Base-by-base conservation (phyloP, 2,113 vertebrate genomes). In the Vireo altiloquus region DNA sequence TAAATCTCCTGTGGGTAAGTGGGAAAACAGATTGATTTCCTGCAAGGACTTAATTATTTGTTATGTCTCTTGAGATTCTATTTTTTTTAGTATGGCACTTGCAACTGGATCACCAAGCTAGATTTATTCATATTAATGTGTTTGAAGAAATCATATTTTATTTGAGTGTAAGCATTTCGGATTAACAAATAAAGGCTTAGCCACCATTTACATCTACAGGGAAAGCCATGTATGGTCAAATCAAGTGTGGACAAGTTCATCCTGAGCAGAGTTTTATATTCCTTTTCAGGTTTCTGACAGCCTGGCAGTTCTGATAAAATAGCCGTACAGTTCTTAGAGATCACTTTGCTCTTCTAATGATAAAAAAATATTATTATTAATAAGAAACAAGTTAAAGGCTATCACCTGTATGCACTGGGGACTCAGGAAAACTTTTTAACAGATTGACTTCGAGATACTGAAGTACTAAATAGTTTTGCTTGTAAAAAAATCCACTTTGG, bases 111-210 rank as follows among this genome's bases (percentile, higher is more conserved):
- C 79, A 70, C 28, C 31, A 70, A 87, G 33, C 15, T 84, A 95
- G 50, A 88, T 16, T 54, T 57, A 87, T 81, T 71, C 13, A 60
- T 65, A 57, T 59, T 69, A 87, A 85, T 21, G 24, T 82, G 61
- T 66, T 91, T 42, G 47, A 42, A 89, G 91, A 86, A 83, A 63
- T 68, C 2, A 16, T 61, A 68, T 80, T 53, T 82, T 44, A 68
- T 81, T 83, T 95, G 78, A 65, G 24, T 76, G 57, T 84, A 83
- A 90, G 60, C 72, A 92, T 79, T 95, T 89, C 88, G 90, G 31
- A 85, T 90, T 61, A 87, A 54, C 49, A 93, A 95, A 75, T 92
- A 44, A 91, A 92, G 82, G 66, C 66, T 96, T 89, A 94, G 72
- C 91, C 70, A 91, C 57, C 35, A 82, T 57, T 92, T 78, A 60